These are phyloP conservation scores for Trimorus sp. DNA, from an alignment of 2,888 invertebrate species.

Conservation along the genomic window DNA sequence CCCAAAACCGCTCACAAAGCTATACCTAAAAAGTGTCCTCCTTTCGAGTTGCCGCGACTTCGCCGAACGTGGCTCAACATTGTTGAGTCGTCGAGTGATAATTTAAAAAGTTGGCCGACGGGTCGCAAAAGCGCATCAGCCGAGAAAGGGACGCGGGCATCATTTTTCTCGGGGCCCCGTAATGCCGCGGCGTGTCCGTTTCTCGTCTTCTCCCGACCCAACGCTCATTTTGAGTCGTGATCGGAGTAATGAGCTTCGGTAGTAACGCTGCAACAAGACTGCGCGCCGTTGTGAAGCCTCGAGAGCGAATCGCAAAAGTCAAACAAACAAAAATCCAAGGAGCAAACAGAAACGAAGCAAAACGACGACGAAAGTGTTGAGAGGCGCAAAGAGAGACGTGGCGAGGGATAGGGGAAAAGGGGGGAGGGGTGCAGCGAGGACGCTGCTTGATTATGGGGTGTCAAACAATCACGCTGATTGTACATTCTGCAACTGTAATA, in stretches of 20 bases:
- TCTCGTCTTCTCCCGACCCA: conserved; percentile 77
- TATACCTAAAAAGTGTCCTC: no score
- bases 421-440: conserved; percentile 72
- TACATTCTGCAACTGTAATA: conserved; percentile 76
- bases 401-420: conserved; percentile 65
- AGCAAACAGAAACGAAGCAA: conserved; percentile 61
- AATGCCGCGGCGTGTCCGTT: conserved; percentile 79
- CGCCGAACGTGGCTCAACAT: no score
- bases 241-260: conserved; percentile 80
- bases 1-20: no score
- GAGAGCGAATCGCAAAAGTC: conserved; percentile 66
- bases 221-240: conserved; percentile 80
- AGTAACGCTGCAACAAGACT: conserved; percentile 69
- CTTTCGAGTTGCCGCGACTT: no score
- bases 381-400: conserved; percentile 58
- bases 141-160: conserved; percentile 68
- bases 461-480: conserved; percentile 82
- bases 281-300: conserved; percentile 73
- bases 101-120: no score
- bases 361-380: conserved; percentile 63
- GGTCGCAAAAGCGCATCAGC: no score
- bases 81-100: no score
- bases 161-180: conserved; percentile 78
- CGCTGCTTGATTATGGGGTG: conserved; percentile 81
- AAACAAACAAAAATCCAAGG: conserved; percentile 62